Evolutionary conservation across 2,888 invertebrate genomes (phyloP).

Genomic region (Scelioninae gen. 2): DNA sequence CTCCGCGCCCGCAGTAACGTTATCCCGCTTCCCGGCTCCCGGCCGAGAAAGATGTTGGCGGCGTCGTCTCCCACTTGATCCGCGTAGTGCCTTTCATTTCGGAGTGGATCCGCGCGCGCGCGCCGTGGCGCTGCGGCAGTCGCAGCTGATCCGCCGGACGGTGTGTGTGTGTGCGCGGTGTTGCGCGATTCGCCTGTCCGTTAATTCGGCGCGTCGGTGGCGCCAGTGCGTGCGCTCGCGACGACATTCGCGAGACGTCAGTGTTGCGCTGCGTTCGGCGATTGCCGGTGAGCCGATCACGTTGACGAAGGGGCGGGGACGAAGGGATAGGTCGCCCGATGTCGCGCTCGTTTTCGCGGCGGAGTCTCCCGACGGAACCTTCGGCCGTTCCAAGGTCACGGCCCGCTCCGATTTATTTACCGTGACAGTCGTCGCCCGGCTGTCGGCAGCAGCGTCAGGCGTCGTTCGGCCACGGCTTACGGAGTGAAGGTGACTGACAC

Average conservation of each 20-base stretch:
- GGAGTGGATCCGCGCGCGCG: conserved; percentile 25
- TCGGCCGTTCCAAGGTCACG: conserved; percentile 25
- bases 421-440: conserved; percentile 10
- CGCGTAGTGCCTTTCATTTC: conserved; percentile 24
- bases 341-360: conserved; percentile 31
- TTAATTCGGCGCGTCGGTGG: conserved; percentile 50
- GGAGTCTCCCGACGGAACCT: conserved; percentile 18
- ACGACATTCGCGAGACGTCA: conserved; percentile 26
- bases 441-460: background rate
- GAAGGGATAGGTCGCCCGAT: conserved; percentile 25
- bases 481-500: conserved; percentile 75
- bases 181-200: conserved; percentile 48
- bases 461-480: conserved; percentile 20
- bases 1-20: background rate
- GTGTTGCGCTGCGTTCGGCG: conserved; percentile 36
- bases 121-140: conserved; percentile 62
- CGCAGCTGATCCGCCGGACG: conserved; percentile 70
- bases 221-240: conserved; percentile 43
- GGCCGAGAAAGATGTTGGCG: conserved; percentile 8
- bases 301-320: conserved; percentile 23
- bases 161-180: conserved; percentile 47
- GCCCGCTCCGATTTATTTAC: conserved; percentile 16
- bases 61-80: conserved; percentile 18
- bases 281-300: too few relatives aligned
- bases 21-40: background rate